Conservation (phyloP, 2,888 invertebrate species). For the Druceiella hillmani region DNA sequence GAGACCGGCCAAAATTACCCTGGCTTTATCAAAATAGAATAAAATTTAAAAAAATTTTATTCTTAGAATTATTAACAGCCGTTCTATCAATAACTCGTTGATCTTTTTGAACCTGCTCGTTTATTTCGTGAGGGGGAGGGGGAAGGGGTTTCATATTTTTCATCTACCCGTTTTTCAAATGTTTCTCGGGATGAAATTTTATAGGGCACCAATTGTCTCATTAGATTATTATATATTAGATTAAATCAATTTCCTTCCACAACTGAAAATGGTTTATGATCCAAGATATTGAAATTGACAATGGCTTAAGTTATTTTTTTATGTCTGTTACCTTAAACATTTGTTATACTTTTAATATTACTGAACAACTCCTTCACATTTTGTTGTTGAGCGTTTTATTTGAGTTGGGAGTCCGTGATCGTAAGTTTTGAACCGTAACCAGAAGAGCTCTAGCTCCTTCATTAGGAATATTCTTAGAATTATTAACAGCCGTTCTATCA, state of each 20-base stretch:
- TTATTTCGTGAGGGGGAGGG: no score
- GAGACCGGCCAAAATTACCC: no score
- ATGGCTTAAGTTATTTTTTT: conserved; percentile 15
- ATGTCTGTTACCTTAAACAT: conserved; percentile 7
- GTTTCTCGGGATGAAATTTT: conserved; percentile 13
- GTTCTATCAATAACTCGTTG: conserved; percentile 5
- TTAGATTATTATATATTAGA: conserved; percentile 18
- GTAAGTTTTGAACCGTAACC: no score
- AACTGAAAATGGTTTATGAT: conserved; percentile 16
- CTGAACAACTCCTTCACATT: conserved; percentile 6
- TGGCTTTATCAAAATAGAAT: no score
- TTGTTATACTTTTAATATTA: conserved; percentile 12
- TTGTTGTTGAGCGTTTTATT: no score
- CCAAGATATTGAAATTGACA: conserved; percentile 17
- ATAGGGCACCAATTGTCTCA: conserved; percentile 10
- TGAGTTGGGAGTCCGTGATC: no score
- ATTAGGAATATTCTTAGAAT: no score
- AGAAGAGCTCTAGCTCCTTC: no score
- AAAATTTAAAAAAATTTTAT: no score
- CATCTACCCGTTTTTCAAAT: conserved; percentile 8
- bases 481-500: conserved; percentile 1
- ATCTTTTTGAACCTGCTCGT: conserved; percentile 4
- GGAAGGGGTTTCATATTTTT: conserved; percentile 12
- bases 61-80: no score
- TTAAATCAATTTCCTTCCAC: conserved; percentile 18